A percentile compares a stretch with the other conserved stretches of the same genome.
Evolutionary conservation across 2,113 vertebrate species (phyloP).

Genomic region (Neomonachus schauinslandi): DNA sequence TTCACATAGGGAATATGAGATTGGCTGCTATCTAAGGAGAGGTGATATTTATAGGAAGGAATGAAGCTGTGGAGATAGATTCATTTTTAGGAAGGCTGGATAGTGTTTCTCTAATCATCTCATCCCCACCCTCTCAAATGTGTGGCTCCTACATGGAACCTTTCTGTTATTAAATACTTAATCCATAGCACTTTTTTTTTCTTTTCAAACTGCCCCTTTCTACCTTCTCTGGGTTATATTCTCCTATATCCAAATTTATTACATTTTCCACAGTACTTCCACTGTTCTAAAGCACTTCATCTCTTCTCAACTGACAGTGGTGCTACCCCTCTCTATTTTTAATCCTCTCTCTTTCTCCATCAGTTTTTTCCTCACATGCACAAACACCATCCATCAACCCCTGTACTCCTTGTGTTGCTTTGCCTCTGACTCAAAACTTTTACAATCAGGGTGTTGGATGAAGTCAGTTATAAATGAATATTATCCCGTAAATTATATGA

Average conservation of each 20-base stretch:
- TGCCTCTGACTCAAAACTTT: conserved; percentile 8
- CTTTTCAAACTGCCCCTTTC: not conserved
- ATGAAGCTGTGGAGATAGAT: conserved; percentile 28
- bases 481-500: conserved; percentile 19
- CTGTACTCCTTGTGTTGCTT: not conserved
- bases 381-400: not conserved
- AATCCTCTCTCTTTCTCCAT: conserved; percentile 48
- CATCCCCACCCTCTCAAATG: not conserved
- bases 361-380: conserved; percentile 47
- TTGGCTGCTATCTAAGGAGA: conserved; percentile 54
- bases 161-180: conserved; percentile 45
- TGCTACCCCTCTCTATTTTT: conserved; percentile 56
- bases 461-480: conserved; percentile 7
- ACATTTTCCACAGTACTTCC: conserved; percentile 14
- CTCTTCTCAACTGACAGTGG: conserved; percentile 48
- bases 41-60: conserved; percentile 67
- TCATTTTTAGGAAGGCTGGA: conserved; percentile 55
- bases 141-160: not conserved
- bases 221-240: conserved; percentile 36
- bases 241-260: conserved; percentile 18
- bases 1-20: conserved; percentile 55
- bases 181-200: not conserved
- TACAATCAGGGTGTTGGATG: not conserved
- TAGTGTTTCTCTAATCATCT: conserved; percentile 63
- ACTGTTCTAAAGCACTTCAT: conserved; percentile 22